Percentiles rank a stretch among this genome's conserved stretches.
Conservation (phyloP, 1,140 invertebrate species). For the Drosophila bocki region DNA sequence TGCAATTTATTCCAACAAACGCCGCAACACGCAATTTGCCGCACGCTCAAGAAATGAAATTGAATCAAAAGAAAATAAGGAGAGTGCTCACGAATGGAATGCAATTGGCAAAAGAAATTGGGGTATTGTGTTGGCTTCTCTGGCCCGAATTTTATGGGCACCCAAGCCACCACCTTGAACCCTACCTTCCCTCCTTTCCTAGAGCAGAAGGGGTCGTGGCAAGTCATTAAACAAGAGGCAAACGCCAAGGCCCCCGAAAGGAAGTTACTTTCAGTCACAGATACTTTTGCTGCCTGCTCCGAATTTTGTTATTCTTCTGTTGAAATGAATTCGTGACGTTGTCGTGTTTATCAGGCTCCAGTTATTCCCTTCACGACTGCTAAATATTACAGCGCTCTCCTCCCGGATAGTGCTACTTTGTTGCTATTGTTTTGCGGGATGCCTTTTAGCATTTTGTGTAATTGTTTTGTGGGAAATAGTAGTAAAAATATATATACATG, state of each 20-base stretch:
- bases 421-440: constrained; percentile 44
- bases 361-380: constrained; percentile 40
- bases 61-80: constrained; percentile 42
- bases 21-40: constrained; percentile 48
- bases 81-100: constrained; percentile 50
- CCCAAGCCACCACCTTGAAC: constrained; percentile 27
- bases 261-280: constrained; percentile 53
- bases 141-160: constrained; percentile 28
- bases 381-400: constrained; percentile 33
- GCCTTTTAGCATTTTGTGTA: constrained; percentile 79
- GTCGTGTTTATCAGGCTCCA: constrained; percentile 74
- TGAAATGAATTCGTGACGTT: constrained; percentile 65
- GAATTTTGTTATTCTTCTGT: constrained; percentile 10
- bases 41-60: constrained; percentile 52
- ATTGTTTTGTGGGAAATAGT: constrained; percentile 79
- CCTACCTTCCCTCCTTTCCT: constrained; percentile 6
- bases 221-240: constrained; percentile 78
- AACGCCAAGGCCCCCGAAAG: constrained; percentile 52
- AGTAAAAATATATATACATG: constrained; percentile 46
- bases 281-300: constrained; percentile 41
- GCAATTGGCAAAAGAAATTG: constrained; percentile 57
- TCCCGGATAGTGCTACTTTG: constrained; percentile 10
- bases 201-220: constrained; percentile 16
- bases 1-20: constrained; percentile 63
- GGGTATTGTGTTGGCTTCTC: constrained; percentile 13